Evolutionary conservation across 2,888 invertebrate genomes (phyloP).

Genomic region (Plagodis pulveraria): DNA sequence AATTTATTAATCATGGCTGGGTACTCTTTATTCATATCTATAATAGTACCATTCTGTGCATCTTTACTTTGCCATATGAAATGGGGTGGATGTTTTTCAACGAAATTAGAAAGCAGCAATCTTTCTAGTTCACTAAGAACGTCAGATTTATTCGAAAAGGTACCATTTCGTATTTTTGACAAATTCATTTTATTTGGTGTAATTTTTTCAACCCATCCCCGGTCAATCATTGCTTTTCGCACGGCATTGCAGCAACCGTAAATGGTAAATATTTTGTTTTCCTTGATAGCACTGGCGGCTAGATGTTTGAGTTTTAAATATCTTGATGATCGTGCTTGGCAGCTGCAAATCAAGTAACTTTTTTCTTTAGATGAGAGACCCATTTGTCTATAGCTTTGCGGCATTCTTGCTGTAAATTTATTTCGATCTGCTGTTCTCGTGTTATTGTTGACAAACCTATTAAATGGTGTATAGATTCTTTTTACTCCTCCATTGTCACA

Average conservation of each 20-base stretch:
- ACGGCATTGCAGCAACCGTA: constrained; percentile 81
- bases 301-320: constrained; percentile 68
- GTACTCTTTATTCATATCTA: constrained; percentile 56
- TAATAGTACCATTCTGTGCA: constrained; percentile 44
- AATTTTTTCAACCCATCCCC: constrained; percentile 91
- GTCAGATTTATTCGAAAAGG: constrained; percentile 50
- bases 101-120: constrained; percentile 70
- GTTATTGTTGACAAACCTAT: constrained; percentile 44
- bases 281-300: constrained; percentile 76
- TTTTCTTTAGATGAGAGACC: constrained; percentile 72
- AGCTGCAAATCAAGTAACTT: constrained; percentile 62
- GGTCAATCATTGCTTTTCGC: constrained; percentile 84
- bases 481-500: constrained; percentile 45
- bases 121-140: constrained; percentile 65
- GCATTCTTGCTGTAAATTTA: constrained; percentile 22
- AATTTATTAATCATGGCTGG: constrained; percentile 68
- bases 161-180: constrained; percentile 60
- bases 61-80: constrained; percentile 71
- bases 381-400: constrained; percentile 34
- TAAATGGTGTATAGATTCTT: constrained; percentile 48
- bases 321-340: constrained; percentile 57
- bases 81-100: constrained; percentile 64
- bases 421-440: constrained; percentile 27
- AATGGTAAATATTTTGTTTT: constrained; percentile 83
- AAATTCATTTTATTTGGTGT: constrained; percentile 69